Evolutionary conservation across 2,797 vertebrate genomes (phyloP).

Genomic region (Mallotus villosus): DNA sequence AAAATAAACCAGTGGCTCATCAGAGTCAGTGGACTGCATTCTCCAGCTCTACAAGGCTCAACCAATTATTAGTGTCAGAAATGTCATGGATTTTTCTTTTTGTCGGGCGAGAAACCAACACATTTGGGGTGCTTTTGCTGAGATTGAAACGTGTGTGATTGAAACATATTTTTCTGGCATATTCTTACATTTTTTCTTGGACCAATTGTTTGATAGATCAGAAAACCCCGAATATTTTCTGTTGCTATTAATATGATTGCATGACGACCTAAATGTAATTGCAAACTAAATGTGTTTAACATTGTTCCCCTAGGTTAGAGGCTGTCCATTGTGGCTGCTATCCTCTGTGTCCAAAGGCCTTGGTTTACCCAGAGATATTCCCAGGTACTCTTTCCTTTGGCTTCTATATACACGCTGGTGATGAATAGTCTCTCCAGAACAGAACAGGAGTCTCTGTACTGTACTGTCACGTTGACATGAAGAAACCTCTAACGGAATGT

Average conservation of each 20-base stretch:
- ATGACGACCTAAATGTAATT: background rate
- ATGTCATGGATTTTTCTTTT: constrained; percentile 7
- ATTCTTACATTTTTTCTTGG: background rate
- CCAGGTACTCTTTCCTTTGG: constrained; percentile 77
- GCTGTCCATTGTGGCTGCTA: constrained; percentile 95
- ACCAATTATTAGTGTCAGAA: constrained; percentile 11
- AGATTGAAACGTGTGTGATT: background rate
- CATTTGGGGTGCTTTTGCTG: background rate
- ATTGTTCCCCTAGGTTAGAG: constrained; percentile 82
- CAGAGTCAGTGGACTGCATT: constrained; percentile 26
- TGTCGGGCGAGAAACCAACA: constrained; percentile 3
- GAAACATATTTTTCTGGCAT: constrained; percentile 14
- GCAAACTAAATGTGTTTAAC: constrained; percentile 7
- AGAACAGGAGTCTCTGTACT: background rate
- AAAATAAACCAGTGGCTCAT: constrained; percentile 11
- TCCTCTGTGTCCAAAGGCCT: constrained; percentile 89
- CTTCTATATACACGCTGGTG: background rate
- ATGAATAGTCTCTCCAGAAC: background rate
- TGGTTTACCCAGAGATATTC: constrained; percentile 96
- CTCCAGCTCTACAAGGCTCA: constrained; percentile 3
- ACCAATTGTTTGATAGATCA: background rate
- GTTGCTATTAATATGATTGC: background rate
- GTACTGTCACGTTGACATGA: no score
- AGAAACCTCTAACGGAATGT: no score
- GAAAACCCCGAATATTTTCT: no score